Base-by-base conservation (phyloP, 1,140 invertebrate genomes). In the Dendrolimus punctatus region DNA sequence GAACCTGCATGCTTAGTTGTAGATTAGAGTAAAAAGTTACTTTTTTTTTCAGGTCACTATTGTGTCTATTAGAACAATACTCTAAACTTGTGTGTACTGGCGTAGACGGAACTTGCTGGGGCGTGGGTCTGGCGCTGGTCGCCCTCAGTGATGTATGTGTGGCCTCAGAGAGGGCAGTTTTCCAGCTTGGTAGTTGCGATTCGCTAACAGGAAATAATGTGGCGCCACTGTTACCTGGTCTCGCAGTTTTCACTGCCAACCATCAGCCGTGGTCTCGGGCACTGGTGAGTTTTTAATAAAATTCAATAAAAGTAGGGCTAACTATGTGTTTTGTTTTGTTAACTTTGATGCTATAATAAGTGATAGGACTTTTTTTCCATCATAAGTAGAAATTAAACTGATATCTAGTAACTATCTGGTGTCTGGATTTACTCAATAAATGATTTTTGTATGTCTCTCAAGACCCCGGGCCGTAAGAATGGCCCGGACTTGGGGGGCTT, bases 81-180 rank as follows among this genome's bases (percentile, higher is more conserved):
- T 71, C 60, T 47, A 81, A 81, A 64, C 40, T 83, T 49, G 7
- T 82, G 53, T 74, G 68, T 8, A 56, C 58, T 8, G 77, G 75
- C 5, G 79, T 80, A 48, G 71, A 70, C 43, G 76, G 75, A 10
- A 62, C 71, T 5, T 82, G 79, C 51, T 55, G 52, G 0, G 83
- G 85, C 23, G 58, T 77, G 39, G 74, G 72, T 2, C 57, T 83
- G 45, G 73, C 73, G n/a, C 61, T 87, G 59, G 60, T 77, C 51
- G 73, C 76, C 36, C 55, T 84, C 37, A 66, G 74, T 39, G 85
- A 87, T 62, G 62, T 86, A 52, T 65, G 69, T 2, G 38, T 87
- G 43, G 81, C 80, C 7, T 70, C 75, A 0, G 81, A 86, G 57
- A 51, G 66, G 10, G 73, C 84, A 42, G 75, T 65, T n/a, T 84